Percentiles rank a stretch among this genome's conserved stretches.
phyloP scores from a whole-genome alignment of 2,888 invertebrate genomes.

The Pimpla rufipes region DNA sequence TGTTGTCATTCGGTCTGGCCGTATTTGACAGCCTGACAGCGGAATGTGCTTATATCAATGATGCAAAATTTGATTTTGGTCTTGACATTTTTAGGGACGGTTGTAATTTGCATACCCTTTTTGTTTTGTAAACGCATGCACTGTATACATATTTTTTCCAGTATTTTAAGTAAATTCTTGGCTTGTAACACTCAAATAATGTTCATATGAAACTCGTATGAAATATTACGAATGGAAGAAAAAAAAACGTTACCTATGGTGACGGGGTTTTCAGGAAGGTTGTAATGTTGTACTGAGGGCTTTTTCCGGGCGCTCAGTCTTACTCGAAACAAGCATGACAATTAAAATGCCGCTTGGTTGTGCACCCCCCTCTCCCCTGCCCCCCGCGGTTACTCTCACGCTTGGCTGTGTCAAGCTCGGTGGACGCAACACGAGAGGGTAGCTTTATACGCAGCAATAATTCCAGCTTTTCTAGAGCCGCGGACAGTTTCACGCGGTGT shows the following conservation, averaged over 20 bases:
- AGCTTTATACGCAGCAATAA: slow-evolving; percentile 65
- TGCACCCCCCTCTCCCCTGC: too few relatives aligned
- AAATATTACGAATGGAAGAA: background rate
- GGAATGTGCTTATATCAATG: too few relatives aligned
- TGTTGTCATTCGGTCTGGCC: background rate
- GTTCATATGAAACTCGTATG: background rate
- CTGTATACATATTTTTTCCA: too few relatives aligned
- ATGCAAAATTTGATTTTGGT: too few relatives aligned
- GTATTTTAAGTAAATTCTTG: background rate
- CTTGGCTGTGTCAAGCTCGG: background rate
- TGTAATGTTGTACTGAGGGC: slow-evolving; percentile 40
- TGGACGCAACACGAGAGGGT: slow-evolving; percentile 15
- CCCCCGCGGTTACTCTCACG: slow-evolving; percentile 35
- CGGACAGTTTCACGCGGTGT: slow-evolving; percentile 43
- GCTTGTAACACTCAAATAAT: background rate
- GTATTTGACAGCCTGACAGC: too few relatives aligned
- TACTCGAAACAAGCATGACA: slow-evolving; percentile 48
- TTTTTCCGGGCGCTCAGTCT: slow-evolving; percentile 34
- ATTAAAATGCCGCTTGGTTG: slow-evolving; percentile 59
- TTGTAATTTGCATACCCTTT: too few relatives aligned
- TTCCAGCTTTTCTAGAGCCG: slow-evolving; percentile 63
- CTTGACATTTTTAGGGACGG: too few relatives aligned
- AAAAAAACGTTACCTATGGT: background rate
- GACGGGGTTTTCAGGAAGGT: slow-evolving; percentile 2
- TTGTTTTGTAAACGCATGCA: background rate